These are phyloP conservation scores for Tapirus terrestris DNA, from an alignment of 2,113 vertebrate genomes.

Conservation along the genomic window DNA sequence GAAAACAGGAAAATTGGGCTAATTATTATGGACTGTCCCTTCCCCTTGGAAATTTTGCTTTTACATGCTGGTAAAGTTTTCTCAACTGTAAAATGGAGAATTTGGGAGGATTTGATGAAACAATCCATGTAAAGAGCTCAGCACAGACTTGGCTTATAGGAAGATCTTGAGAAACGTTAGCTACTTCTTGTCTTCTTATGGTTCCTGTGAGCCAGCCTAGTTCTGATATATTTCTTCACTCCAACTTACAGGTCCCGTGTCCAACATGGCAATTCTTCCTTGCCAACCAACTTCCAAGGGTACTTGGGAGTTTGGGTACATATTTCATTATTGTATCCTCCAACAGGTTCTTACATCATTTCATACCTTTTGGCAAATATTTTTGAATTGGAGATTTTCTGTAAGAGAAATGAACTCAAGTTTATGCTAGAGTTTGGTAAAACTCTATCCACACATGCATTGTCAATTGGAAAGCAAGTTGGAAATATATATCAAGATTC, in stretches of 20 bases:
- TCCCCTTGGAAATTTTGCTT: background rate
- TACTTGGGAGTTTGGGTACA: background rate
- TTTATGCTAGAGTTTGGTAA: background rate
- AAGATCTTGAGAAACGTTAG: background rate
- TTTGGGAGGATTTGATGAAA: background rate
- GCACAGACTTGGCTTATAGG: background rate
- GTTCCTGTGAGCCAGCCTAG: background rate
- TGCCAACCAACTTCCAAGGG: background rate
- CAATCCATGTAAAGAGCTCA: background rate
- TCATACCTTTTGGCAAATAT: background rate
- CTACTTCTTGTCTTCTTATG: background rate
- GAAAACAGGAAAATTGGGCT: background rate
- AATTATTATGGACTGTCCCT: background rate
- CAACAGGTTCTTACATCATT: background rate
- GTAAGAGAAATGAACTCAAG: background rate
- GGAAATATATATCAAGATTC: background rate
- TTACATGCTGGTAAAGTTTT: background rate
- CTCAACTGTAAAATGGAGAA: background rate
- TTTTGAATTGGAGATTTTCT: conserved; percentile 29
- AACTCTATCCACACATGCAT: background rate
- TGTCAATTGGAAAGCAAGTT: background rate
- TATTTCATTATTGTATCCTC: background rate
- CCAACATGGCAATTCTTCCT: background rate
- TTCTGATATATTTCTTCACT: background rate
- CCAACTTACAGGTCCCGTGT: background rate